phyloP scores from a whole-genome alignment of 2,888 invertebrate genomes.

The Drosophila nr. perissopoda region DNA sequence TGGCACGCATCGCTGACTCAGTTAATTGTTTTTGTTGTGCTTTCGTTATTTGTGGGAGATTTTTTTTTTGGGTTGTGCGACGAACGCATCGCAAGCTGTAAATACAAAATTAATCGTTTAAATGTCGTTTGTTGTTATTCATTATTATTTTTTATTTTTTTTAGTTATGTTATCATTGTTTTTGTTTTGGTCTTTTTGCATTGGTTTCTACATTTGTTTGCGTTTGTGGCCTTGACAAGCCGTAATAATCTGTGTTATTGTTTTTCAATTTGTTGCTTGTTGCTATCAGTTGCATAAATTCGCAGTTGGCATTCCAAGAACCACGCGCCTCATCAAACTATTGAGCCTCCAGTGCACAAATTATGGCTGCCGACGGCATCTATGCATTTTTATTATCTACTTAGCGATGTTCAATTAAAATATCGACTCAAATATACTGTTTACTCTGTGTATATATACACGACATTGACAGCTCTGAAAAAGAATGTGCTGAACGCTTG shows the following conservation, averaged over 20 bases:
- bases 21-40: constrained; percentile 35
- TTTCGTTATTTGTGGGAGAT: constrained; percentile 24
- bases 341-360: constrained; percentile 8
- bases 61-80: constrained; percentile 47
- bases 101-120: constrained; percentile 70
- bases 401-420: constrained; percentile 26
- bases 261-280: constrained; percentile 1
- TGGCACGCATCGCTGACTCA: constrained; percentile 38
- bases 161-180: constrained; percentile 43
- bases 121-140: constrained; percentile 10
- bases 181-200: constrained; percentile 7
- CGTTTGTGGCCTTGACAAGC: constrained; percentile 40
- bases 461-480: not conserved
- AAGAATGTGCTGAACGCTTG: not conserved
- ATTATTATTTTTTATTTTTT: not conserved
- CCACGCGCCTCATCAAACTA: constrained; percentile 37
- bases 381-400: constrained; percentile 58
- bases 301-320: constrained; percentile 47
- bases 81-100: constrained; percentile 59
- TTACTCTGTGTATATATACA: not conserved
- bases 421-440: not conserved
- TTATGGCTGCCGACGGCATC: constrained; percentile 36
- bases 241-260: constrained; percentile 25
- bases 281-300: constrained; percentile 44
- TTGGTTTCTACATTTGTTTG: constrained; percentile 4